Evolutionary conservation across 2,113 vertebrate genomes (phyloP).

Genomic region (Misgurnus anguillicaudatus): DNA sequence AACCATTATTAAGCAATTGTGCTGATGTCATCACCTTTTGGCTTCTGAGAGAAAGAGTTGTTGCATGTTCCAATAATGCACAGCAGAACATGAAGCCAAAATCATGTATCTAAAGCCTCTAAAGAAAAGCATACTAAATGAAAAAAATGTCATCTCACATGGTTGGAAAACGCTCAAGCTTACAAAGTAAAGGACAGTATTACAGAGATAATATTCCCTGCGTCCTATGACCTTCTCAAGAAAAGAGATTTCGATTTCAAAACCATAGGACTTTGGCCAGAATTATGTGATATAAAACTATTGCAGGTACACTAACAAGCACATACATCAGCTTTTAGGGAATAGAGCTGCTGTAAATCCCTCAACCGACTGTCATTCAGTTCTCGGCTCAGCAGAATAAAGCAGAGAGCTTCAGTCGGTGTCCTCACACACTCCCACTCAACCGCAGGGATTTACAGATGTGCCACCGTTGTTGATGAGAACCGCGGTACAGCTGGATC

Average conservation of each 20-base stretch:
- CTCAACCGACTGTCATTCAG: constrained; percentile 28
- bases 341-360: constrained; percentile 14
- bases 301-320: constrained; percentile 5
- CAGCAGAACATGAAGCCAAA: background rate
- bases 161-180: background rate
- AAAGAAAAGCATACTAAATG: background rate
- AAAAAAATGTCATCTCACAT: background rate
- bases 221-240: background rate
- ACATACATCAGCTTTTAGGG: constrained; percentile 2
- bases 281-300: constrained; percentile 26
- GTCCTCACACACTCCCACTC: constrained; percentile 18
- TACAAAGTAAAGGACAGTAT: background rate
- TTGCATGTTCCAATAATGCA: background rate
- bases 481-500: constrained; percentile 12
- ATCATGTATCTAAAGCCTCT: background rate
- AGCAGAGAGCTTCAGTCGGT: constrained; percentile 13
- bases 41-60: background rate
- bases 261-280: background rate
- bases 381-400: constrained; percentile 21
- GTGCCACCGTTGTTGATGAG: constrained; percentile 16
- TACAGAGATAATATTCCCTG: background rate
- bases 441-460: constrained; percentile 37
- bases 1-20: constrained; percentile 28
- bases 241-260: constrained; percentile 4
- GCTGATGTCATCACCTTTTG: constrained; percentile 27